phyloP scores from a whole-genome alignment of 2,888 invertebrate genomes.

The Ernsta delagoae region DNA sequence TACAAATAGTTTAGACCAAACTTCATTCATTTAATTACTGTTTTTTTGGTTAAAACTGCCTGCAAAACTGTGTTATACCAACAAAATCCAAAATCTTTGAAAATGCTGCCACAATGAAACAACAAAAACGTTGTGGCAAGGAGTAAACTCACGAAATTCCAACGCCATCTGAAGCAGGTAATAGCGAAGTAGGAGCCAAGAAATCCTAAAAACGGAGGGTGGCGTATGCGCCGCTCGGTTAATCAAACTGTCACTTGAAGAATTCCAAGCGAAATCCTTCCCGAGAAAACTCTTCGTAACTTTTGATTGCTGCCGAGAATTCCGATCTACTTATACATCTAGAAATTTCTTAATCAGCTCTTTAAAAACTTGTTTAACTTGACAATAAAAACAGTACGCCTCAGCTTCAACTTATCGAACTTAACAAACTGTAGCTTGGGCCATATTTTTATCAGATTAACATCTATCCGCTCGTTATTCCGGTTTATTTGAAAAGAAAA shows the following conservation, averaged over 20 bases:
- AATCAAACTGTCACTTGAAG: slow-evolving; percentile 85
- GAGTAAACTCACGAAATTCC: slow-evolving; percentile 45
- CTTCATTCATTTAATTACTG: too few relatives aligned
- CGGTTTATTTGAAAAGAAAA: slow-evolving; percentile 72
- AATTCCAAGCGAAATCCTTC: slow-evolving; percentile 81
- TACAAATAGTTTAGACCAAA: too few relatives aligned
- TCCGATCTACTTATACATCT: slow-evolving; percentile 73
- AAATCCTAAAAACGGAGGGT: slow-evolving; percentile 69
- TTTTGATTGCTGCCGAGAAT: slow-evolving; percentile 80
- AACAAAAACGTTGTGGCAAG: slow-evolving; percentile 42
- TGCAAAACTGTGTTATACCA: background rate
- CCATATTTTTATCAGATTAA: slow-evolving; percentile 61
- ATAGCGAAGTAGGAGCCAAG: slow-evolving; percentile 67
- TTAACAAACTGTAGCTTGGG: slow-evolving; percentile 45
- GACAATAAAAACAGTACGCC: slow-evolving; percentile 39
- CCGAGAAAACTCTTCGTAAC: slow-evolving; percentile 79
- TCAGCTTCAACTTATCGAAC: slow-evolving; percentile 32
- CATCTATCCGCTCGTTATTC: slow-evolving; percentile 64
- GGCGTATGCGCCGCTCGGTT: slow-evolving; percentile 82
- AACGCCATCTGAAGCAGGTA: slow-evolving; percentile 65
- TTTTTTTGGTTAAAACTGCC: too few relatives aligned
- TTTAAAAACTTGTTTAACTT: slow-evolving; percentile 51
- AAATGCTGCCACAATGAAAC: slow-evolving; percentile 29
- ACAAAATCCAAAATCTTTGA: background rate
- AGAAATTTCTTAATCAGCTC: slow-evolving; percentile 76